Base-by-base conservation (phyloP, 2,888 invertebrate species). In the Dryobotodes eremita region DNA sequence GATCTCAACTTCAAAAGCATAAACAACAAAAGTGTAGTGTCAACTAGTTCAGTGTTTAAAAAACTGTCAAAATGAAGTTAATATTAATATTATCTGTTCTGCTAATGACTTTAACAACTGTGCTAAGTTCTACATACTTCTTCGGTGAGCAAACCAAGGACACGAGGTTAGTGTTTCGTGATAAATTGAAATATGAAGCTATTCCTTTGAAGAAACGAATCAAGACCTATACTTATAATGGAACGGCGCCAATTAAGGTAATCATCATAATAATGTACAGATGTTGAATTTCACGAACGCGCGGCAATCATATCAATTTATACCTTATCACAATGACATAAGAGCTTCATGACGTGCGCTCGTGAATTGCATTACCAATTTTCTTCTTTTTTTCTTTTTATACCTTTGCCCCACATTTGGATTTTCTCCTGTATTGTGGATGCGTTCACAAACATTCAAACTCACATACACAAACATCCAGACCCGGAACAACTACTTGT, bases 131-230 rank as follows among this genome's bases (percentile, higher is more conserved):
- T 5, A 92, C 91, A 20, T 92, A 91, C 61, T 89, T 91, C 61
- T 94, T 92, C n/a, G 94, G 94, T 0, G 88, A 89, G 55, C 90
- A 91, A 62, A 87, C 89, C 4, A 76, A 84, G 1, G 66, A 87
- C 13, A 88, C 89, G 0, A 89, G 75, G 50, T 36, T 92, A 57
- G 85, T 91, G 53, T 84, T 88, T 55, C 88, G 90, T 20, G 91
- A 90, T 20, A 93, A 91, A 62, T 85, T 94, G 57, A 90, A 89
- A 70, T 92, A 91, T 57, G 93, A 93, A 85, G 93, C 94, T 0
- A 81, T 94, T 17, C 94, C 94, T 17, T 87, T 92, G 83, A 91
- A 90, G 84, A 94, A 94, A 78, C 86, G 94, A 5, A 79, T 94
- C 11, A 92, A 92, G 74, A 80, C 80, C 10, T 93, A 89, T 77